Evolutionary conservation across 1,140 invertebrate species (phyloP).

Genomic region (Neelides sp.): DNA sequence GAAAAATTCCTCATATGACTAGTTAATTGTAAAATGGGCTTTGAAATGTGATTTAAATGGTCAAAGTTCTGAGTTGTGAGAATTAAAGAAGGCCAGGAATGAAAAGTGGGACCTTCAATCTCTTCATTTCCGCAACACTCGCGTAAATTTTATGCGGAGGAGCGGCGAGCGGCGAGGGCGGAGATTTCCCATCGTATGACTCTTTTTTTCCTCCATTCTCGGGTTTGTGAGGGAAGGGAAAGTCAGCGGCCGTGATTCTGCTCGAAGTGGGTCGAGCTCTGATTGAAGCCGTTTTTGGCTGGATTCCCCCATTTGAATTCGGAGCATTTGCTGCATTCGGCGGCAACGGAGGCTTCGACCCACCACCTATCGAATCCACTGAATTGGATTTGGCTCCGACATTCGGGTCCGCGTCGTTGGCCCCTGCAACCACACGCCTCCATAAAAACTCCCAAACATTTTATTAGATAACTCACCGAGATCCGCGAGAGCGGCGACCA

Average conservation of each 20-base stretch:
- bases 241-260: slow-evolving; percentile 72
- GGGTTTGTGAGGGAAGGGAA: slow-evolving; percentile 65
- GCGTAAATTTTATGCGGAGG: slow-evolving; percentile 67
- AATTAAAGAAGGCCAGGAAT: too few species aligned
- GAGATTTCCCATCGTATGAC: slow-evolving; percentile 34
- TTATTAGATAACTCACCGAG: slow-evolving; percentile 24
- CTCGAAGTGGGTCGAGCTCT: slow-evolving; percentile 67
- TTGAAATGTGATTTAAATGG: too few species aligned
- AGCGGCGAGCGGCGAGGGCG: slow-evolving; percentile 41
- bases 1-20: too few species aligned
- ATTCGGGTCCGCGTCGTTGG: background rate
- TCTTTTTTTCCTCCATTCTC: slow-evolving; percentile 36
- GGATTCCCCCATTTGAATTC: slow-evolving; percentile 35
- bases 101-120: slow-evolving; percentile 66
- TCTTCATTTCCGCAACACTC: slow-evolving; percentile 90
- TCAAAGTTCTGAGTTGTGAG: too few species aligned
- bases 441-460: background rate
- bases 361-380: slow-evolving; percentile 53
- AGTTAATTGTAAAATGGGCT: too few species aligned
- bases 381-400: slow-evolving; percentile 42
- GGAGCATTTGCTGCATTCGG: slow-evolving; percentile 6
- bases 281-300: slow-evolving; percentile 72
- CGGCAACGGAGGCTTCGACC: slow-evolving; percentile 31
- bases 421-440: slow-evolving; percentile 1
- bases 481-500: slow-evolving; percentile 62